Evolutionary conservation across 2,888 invertebrate genomes (phyloP).

Genomic region (Drosophila prolongata): DNA sequence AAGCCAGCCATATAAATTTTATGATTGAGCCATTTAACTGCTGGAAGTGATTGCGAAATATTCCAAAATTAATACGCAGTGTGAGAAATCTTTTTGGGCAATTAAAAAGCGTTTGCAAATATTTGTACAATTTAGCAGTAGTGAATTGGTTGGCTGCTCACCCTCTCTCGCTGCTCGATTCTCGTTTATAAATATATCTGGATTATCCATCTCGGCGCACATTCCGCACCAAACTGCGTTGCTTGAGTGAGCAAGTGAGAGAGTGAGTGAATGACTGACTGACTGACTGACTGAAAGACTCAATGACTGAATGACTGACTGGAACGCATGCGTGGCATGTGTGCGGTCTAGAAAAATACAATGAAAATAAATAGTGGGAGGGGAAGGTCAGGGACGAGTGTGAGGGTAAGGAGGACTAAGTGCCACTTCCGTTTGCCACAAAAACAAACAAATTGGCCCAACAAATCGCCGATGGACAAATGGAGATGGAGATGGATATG

Average conservation of each 20-base stretch:
- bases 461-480: conserved; percentile 24
- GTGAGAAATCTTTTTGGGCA: conserved; percentile 21
- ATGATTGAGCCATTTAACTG: conserved; percentile 6
- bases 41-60: conserved; percentile 12
- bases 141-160: neutral
- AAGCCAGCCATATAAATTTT: neutral
- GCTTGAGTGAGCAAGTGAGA: conserved; percentile 14
- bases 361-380: neutral
- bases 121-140: conserved; percentile 9
- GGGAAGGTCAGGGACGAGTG: conserved; percentile 18
- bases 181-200: conserved; percentile 43
- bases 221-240: conserved; percentile 15
- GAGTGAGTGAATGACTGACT: conserved; percentile 5
- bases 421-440: conserved; percentile 45
- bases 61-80: conserved; percentile 1
- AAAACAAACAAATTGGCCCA: conserved; percentile 33
- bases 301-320: neutral
- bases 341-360: conserved; percentile 29
- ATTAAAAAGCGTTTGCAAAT: conserved; percentile 25
- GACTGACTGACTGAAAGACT: conserved; percentile 5
- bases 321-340: conserved; percentile 40
- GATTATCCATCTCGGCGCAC: conserved; percentile 27
- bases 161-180: neutral
- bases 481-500: conserved; percentile 10
- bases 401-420: conserved; percentile 19